phyloP scores from a whole-genome alignment of 1,140 invertebrate genomes.

The Polypedilum vanderplanki region DNA sequence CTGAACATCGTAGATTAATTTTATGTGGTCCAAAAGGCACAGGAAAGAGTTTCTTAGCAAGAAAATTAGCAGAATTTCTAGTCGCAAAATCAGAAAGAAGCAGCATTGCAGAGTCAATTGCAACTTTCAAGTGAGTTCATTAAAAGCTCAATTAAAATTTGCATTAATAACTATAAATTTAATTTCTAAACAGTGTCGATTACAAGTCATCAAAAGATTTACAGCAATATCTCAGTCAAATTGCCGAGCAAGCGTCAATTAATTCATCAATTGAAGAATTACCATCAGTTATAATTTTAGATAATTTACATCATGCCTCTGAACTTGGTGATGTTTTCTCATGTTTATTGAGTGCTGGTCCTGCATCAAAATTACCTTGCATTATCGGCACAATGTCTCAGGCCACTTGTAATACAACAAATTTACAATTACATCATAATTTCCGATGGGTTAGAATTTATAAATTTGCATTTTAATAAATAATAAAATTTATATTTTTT shows the following conservation, averaged over 20 bases:
- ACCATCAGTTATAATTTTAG: slow-evolving; percentile 73
- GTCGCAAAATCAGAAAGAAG: slow-evolving; percentile 47
- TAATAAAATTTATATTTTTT: slow-evolving; percentile 1
- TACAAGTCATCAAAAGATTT: slow-evolving; percentile 75
- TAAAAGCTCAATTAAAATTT: neutral
- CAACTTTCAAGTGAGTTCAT: slow-evolving; percentile 54
- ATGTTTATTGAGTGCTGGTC: slow-evolving; percentile 39
- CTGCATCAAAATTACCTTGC: slow-evolving; percentile 27
- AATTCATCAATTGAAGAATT: slow-evolving; percentile 50
- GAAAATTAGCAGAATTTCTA: slow-evolving; percentile 70
- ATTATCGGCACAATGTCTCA: slow-evolving; percentile 71
- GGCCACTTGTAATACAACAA: slow-evolving; percentile 67
- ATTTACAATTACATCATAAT: slow-evolving; percentile 75
- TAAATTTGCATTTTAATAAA: neutral
- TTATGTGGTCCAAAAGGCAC: slow-evolving; percentile 80
- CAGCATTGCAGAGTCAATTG: slow-evolving; percentile 53
- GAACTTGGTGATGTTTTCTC: slow-evolving; percentile 55
- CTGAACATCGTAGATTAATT: slow-evolving; percentile 73
- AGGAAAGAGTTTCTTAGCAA: slow-evolving; percentile 80
- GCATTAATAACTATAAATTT: neutral
- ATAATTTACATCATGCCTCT: slow-evolving; percentile 74
- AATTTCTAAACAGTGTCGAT: slow-evolving; percentile 54
- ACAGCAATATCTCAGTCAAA: slow-evolving; percentile 66
- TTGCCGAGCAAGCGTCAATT: slow-evolving; percentile 70
- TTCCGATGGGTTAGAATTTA: slow-evolving; percentile 50